These are phyloP conservation scores for Drosophila sp. DNA, from an alignment of 1,140 invertebrate species.

Conservation along the genomic window DNA sequence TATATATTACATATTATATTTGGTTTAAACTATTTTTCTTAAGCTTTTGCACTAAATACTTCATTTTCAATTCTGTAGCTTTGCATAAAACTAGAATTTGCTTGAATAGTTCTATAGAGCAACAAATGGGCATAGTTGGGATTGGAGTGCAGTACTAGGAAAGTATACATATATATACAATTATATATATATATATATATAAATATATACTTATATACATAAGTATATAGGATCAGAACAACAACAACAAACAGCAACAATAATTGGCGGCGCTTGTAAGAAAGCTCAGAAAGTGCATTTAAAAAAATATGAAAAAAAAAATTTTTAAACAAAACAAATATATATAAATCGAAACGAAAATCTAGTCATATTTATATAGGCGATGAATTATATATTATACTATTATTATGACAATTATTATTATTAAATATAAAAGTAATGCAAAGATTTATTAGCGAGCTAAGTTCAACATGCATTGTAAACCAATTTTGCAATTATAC, in stretches of 20 bases:
- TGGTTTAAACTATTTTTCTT: slow-evolving; percentile 42
- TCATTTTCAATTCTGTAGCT: slow-evolving; percentile 59
- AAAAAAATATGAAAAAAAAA: slow-evolving; percentile 54
- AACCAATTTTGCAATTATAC: slow-evolving; percentile 75
- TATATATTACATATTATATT: slow-evolving; percentile 39
- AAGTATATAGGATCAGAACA: slow-evolving; percentile 50
- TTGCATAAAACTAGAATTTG: slow-evolving; percentile 73
- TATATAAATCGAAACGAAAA: slow-evolving; percentile 44
- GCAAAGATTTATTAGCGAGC: slow-evolving; percentile 75
- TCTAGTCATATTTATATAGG: slow-evolving; percentile 63
- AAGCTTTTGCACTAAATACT: slow-evolving; percentile 65
- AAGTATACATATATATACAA: slow-evolving; percentile 40
- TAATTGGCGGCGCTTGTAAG: slow-evolving; percentile 83
- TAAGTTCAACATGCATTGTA: slow-evolving; percentile 67
- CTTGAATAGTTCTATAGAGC: slow-evolving; percentile 58
- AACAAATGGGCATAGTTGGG: slow-evolving; percentile 66
- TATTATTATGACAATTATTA: slow-evolving; percentile 79
- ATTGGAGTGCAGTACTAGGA: slow-evolving; percentile 52
- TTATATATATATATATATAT: slow-evolving; percentile 28
- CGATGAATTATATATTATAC: slow-evolving; percentile 59
- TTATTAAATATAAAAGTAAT: slow-evolving; percentile 61
- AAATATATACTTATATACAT: slow-evolving; percentile 24
- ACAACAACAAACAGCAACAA: slow-evolving; percentile 75
- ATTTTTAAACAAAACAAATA: slow-evolving; percentile 68
- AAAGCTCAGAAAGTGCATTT: slow-evolving; percentile 84